Evolutionary conservation across 2,113 vertebrate genomes (phyloP), one percentile per base, ranked within the genome.

Genomic region (Arizona elegans): DNA sequence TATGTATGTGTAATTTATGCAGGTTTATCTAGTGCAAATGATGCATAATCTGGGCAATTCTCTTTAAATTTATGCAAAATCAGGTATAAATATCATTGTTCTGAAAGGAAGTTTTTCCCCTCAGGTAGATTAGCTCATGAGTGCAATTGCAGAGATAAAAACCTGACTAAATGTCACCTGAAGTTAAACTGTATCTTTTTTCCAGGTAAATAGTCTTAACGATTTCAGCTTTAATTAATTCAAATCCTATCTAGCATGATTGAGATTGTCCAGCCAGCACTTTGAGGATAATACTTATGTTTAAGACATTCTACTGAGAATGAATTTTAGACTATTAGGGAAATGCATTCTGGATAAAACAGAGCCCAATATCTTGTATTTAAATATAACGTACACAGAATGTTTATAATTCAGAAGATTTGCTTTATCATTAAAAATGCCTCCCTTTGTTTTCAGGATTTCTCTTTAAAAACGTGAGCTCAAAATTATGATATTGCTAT

Each of bases 171-270:
- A 53, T 52, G 21, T 65, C 11, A 21, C 55, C 70, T 53, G 24
- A 55, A 91, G 12, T 87, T 87, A 38, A 13, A 8, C 10, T 10
- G 5, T 11, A 21, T 81, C 17, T 52, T 87, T 52, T 59, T 62
- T 65, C 56, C 43, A 52, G 55, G 56, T 52, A 87, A 91, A 59
- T 47, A 24, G 85, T 21, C 54, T 43, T 50, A 81, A 89, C 1
- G 26, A 50, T 58, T 58, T 58, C 65, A n/a, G 3, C 3, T 29
- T 26, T 55, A 55, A 50, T 89, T 7, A 92, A 92, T n/a, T 50
- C 26, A 92, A 58, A 89, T 38, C 52, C 38, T 38, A 15, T 75
- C 91, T 62, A 62, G 92, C 50, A 91, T 94, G 93, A 92, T 93
- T 53, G 43, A 53, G 23, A 23, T 86, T 93, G 59, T 47, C 89